These are phyloP conservation scores for Scaptomyza graminum DNA, from an alignment of 1,140 invertebrate species.

Conservation along the genomic window DNA sequence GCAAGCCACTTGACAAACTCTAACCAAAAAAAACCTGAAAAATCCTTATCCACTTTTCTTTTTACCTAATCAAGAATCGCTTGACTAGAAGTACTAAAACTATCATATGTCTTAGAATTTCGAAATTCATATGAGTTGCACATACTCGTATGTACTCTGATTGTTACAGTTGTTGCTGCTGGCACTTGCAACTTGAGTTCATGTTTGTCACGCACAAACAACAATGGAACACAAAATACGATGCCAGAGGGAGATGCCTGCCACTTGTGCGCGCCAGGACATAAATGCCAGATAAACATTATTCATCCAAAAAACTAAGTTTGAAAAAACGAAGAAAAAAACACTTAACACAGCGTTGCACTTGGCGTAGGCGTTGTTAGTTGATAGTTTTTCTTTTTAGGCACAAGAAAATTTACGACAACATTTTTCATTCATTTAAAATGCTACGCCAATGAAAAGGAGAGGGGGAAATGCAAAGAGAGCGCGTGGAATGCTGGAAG, in stretches of 20 bases:
- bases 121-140: constrained; percentile 23
- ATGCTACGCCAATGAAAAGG: constrained; percentile 64
- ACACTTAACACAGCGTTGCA: constrained; percentile 73
- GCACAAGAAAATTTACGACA: constrained; percentile 66
- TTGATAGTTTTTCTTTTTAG: constrained; percentile 8
- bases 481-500: constrained; percentile 25
- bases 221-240: constrained; percentile 8
- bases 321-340: constrained; percentile 48
- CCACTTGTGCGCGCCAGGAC: constrained; percentile 43
- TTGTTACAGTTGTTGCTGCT: constrained; percentile 36
- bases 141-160: constrained; percentile 11
- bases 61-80: constrained; percentile 7
- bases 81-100: constrained; percentile 1
- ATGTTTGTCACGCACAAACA: constrained; percentile 49
- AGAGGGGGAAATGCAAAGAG: constrained; percentile 16
- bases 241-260: constrained; percentile 32
- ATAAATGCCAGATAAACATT: constrained; percentile 55
- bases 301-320: constrained; percentile 34
- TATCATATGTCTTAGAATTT: constrained; percentile 5
- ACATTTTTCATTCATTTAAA: constrained; percentile 82
- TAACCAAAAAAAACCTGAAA: constrained; percentile 10
- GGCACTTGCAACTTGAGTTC: constrained; percentile 38
- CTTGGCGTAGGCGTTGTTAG: constrained; percentile 31
- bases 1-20: constrained; percentile 23
- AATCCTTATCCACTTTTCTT: constrained; percentile 31